These are phyloP conservation scores for Tapera naevia DNA, from an alignment of 2,797 vertebrate species.

Conservation along the genomic window DNA sequence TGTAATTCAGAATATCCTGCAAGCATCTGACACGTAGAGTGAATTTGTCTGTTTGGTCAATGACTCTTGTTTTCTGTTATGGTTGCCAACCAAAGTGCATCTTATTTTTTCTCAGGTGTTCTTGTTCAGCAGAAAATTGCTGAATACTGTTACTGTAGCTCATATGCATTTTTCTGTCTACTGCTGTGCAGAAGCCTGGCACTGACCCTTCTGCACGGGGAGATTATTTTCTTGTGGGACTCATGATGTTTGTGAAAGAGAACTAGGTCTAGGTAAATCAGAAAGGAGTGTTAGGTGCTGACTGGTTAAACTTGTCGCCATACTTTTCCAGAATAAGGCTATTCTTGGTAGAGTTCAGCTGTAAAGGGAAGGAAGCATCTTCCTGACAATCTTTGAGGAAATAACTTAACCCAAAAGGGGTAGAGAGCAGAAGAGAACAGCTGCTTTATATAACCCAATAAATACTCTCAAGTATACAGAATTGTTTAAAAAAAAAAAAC, in stretches of 20 bases:
- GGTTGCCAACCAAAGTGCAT: background rate
- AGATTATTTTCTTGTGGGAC: background rate
- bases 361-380: conserved; percentile 48
- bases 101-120: background rate
- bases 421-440: background rate
- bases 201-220: background rate
- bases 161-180: background rate
- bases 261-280: background rate
- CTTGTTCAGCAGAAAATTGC: background rate
- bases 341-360: background rate
- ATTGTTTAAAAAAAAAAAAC: background rate
- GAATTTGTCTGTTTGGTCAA: background rate
- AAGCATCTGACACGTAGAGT: background rate
- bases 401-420: background rate
- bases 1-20: background rate
- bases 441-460: background rate
- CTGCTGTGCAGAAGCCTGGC: background rate
- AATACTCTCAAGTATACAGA: background rate
- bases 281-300: background rate
- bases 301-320: background rate
- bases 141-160: background rate
- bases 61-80: background rate
- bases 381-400: conserved; percentile 23
- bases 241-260: background rate
- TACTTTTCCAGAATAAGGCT: background rate